Evolutionary conservation across 2,888 invertebrate genomes (phyloP), one percentile per base, ranked within the genome.

Genomic region (Polyploca ridens): DNA sequence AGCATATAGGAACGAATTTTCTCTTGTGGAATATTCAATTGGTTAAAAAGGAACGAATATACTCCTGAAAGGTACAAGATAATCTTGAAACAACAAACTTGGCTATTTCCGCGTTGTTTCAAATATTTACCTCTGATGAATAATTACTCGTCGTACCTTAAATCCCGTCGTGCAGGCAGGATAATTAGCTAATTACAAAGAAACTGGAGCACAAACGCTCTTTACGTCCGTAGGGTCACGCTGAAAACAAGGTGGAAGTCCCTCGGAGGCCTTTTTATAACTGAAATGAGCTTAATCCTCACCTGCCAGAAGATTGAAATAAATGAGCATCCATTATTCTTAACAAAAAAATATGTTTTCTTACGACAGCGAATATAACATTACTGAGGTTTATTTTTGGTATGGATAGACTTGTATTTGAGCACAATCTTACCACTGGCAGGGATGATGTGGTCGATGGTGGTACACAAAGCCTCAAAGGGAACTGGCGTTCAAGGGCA

Each of bases 231-330:
- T 67, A 70, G 67, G 67, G 71, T 71, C 70, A 71, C 67, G 66
- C 68, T 64, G 71, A 72, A 68, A 75, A 72, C 66, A 70, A 64
- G 65, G 64, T 64, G 69, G 19, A 65, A 64, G 65, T 64, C 69
- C 66, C 71, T 68, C 66, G 69, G 66, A 74, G 74, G 69, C 69
- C 71, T 75, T 75, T 76, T 76, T 10, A 38, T 71, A 67, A 73
- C 68, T 73, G 78, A 77, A 80, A 73, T 66, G 71, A 66, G 69
- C 72, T 71, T 74, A 74, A 81, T 81, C 73, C 74, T 74, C 76
- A 82, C 81, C 81, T 79, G 78, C 69, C 65, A n/a, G 16, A 65
- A 49, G 67, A 62, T 62, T 41, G 63, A 60, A 54, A 67, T 33
- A 63, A 69, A 70, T 68, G 58, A 67, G 54, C 62, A 46, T 58